Percentiles rank a stretch among this genome's conserved stretches.
phyloP scores from a whole-genome alignment of 2,888 invertebrate genomes.

The Cantharis rustica region DNA sequence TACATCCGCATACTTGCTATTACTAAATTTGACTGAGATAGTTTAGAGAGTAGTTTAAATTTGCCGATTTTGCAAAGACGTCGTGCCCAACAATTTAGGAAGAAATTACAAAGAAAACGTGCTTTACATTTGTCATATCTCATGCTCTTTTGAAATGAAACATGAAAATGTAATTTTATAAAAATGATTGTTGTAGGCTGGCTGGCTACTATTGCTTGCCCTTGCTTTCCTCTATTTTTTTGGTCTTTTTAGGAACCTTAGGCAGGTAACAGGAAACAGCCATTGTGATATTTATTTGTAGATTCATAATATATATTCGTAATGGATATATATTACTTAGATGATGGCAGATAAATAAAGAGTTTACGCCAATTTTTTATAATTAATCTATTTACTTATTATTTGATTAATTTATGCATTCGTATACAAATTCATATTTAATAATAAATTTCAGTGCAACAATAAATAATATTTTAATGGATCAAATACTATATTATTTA shows the following conservation, averaged over 20 bases:
- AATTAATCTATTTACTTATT: constrained; percentile 7
- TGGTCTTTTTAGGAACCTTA: constrained; percentile 31
- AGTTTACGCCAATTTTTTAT: constrained; percentile 27
- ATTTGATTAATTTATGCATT: background rate
- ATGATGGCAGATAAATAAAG: constrained; percentile 27
- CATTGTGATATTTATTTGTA: constrained; percentile 46
- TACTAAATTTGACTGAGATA: constrained; percentile 29
- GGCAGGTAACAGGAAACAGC: constrained; percentile 42
- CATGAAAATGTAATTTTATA: constrained; percentile 31
- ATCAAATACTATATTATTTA: background rate
- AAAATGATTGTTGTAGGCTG: constrained; percentile 37
- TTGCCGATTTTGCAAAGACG: constrained; percentile 26
- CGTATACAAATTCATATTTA: background rate
- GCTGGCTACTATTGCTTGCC: constrained; percentile 38
- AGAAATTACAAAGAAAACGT: constrained; percentile 35
- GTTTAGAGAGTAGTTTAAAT: constrained; percentile 23
- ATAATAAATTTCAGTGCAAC: background rate
- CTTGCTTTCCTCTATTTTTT: constrained; percentile 24
- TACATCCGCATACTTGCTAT: constrained; percentile 23
- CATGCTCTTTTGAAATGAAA: constrained; percentile 27
- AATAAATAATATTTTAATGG: background rate
- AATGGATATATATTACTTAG: constrained; percentile 23
- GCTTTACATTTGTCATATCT: constrained; percentile 41
- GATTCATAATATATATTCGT: constrained; percentile 29
- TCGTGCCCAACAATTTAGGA: constrained; percentile 26